Evolutionary conservation across 2,797 vertebrate genomes (phyloP).

Genomic region (Chanos chanos): DNA sequence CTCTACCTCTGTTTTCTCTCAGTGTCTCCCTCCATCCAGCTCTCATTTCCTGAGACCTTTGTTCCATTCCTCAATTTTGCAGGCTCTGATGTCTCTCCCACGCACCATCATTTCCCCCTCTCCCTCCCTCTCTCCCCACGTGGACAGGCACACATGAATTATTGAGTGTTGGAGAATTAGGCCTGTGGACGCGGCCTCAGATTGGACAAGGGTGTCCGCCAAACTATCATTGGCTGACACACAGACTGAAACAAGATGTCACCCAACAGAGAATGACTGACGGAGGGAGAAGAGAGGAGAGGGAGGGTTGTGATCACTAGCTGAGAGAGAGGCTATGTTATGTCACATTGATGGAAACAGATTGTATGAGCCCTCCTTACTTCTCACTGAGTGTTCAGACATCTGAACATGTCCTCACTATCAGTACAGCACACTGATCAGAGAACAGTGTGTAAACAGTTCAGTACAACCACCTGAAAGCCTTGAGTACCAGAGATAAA

Average conservation of each 20-base stretch:
- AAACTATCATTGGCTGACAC: slow-evolving; percentile 57
- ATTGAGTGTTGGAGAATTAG: slow-evolving; percentile 57
- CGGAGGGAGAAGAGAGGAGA: slow-evolving; percentile 30
- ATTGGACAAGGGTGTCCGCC: slow-evolving; percentile 38
- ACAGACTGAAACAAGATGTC: slow-evolving; percentile 50
- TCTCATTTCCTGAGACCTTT: slow-evolving; percentile 17
- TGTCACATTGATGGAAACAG: too few relatives aligned
- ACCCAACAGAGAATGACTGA: slow-evolving; percentile 43
- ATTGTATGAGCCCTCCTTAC: too few relatives aligned
- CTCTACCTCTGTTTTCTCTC: neutral
- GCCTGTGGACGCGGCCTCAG: slow-evolving; percentile 45
- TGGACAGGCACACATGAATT: slow-evolving; percentile 56
- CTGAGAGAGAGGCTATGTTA: neutral
- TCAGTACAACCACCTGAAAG: too few relatives aligned
- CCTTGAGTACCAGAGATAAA: too few relatives aligned
- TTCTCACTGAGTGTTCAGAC: too few relatives aligned
- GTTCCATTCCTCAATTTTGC: slow-evolving; percentile 12
- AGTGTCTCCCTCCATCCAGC: neutral
- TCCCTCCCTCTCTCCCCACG: neutral
- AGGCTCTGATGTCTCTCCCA: too few relatives aligned
- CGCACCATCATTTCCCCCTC: too few relatives aligned
- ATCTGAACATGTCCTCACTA: too few relatives aligned
- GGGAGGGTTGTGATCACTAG: too few relatives aligned
- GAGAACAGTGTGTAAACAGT: too few relatives aligned
- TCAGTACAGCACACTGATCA: too few relatives aligned